Percentiles rank a stretch among this genome's conserved stretches.
Evolutionary conservation across 2,797 vertebrate species (phyloP).

Genomic region (Vespertilio murinus): DNA sequence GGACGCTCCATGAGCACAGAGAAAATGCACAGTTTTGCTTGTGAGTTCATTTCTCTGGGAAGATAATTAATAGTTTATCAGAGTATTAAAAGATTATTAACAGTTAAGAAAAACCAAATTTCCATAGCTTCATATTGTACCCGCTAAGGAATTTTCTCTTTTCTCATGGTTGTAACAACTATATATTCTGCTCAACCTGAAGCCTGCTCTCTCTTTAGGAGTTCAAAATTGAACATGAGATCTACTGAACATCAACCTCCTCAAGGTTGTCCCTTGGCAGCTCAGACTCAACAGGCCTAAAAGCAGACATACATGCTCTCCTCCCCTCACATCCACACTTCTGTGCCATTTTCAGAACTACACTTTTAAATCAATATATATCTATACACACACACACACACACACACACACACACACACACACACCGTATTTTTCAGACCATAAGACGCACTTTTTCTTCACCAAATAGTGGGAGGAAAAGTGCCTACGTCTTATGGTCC

Average conservation of each 20-base stretch:
- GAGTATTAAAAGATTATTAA: neutral
- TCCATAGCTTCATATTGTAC: neutral
- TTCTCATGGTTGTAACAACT: neutral
- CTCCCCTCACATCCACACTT: neutral
- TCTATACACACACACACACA: too few relatives aligned
- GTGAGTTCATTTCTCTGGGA: neutral
- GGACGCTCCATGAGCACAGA: neutral
- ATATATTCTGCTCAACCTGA: neutral
- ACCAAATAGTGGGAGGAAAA: too few relatives aligned
- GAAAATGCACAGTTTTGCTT: neutral
- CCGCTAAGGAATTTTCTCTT: neutral
- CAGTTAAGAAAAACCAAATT: neutral
- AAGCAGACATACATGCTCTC: fast-evolving
- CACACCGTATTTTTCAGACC: too few relatives aligned
- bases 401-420: too few relatives aligned
- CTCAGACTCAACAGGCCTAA: neutral
- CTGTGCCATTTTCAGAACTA: neutral
- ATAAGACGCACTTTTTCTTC: too few relatives aligned
- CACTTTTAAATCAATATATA: neutral
- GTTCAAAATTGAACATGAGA: neutral
- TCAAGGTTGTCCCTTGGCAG: neutral
- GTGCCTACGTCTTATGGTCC: too few relatives aligned
- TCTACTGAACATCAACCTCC: neutral
- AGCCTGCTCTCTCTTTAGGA: neutral
- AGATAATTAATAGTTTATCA: neutral